Base-by-base conservation (phyloP, 2,888 invertebrate genomes). In the Gymnoscelis rufifasciata region DNA sequence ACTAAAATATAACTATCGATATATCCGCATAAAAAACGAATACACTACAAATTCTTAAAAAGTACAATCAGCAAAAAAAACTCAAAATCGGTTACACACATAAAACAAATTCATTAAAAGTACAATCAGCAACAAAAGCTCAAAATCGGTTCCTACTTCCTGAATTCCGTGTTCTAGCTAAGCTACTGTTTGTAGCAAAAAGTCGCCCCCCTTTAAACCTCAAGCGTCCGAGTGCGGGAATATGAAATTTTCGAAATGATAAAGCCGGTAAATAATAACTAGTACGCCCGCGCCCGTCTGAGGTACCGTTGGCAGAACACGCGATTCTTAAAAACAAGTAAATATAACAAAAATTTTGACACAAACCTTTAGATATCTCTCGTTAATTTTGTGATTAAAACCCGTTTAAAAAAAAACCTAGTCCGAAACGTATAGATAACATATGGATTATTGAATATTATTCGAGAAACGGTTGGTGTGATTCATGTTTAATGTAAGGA, bases 181-280 rank as follows among this genome's bases (percentile, higher is more conserved):
- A 82, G 80, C 74, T 62, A 63, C 71, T 77, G 82, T 81, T 77
- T 77, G 78, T 71, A 77, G 77, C 82, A 82, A 83, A 84, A 84
- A 83, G 80, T 65, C 63, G 68, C 75, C 71, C 82, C 78, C 78
- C 84, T 86, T 84, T 82, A 87, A 87, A 86, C 86, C 87, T 86
- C 86, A 84, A 84, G 78, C 87, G 87, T 86, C 87, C 86, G 84
- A 86, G 86, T 83, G 83, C 81, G 78, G 84, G 87, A 86, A 87
- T 87, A 87, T 88, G 87, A 86, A 88, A 88, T 87, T 88, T 88
- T 87, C 87, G 87, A 87, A 88, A 88, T 87, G 87, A 87, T 87
- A 87, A 87, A 87, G 86, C 86, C 79, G 83, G 88, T 87, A 87
- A 88, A 88, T 88, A 88, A 87, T 87, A 88, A 88, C 87, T 86